Base-by-base conservation (phyloP, 2,888 invertebrate genomes). In the Ptilodon capucinus region DNA sequence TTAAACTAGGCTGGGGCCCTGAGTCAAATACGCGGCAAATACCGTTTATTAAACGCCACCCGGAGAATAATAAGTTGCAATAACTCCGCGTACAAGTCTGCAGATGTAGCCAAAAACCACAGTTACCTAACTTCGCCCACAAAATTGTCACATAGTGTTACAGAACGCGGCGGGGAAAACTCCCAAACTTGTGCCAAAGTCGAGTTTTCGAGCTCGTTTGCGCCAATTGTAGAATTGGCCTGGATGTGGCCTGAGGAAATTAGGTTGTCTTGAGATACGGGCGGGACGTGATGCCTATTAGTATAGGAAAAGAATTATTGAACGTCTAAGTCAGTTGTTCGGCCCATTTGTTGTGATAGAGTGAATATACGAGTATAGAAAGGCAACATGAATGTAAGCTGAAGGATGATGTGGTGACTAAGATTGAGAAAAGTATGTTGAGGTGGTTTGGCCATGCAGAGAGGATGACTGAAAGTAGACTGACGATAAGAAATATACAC, bases 151-250 rank as follows among this genome's bases (percentile, higher is more conserved):
- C 65, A 61, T 46, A 54, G 46, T 49, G 48, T 54, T 48, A 57
- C 54, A 51, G 48, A 54, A 50, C 53, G 57, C 56, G 48, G 57
- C 56, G 48, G 55, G 60, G 58, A 57, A 64, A 69, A 69, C 66
- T 68, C 64, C 52, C 44, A 67, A 75, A 78, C 68, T 78, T 70
- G 57, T 51, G 62, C 60, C 64, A 64, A 74, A 74, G 68, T 74
- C 65, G 46, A 63, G 64, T 71, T 70, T 70, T 71, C 67, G 58
- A 67, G 68, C 68, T 77, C 75, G 69, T 79, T 79, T 73, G 67
- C 65, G 66, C 64, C 77, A 71, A 79, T 79, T 79, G 76, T 76
- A 64, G 56, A 59, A 64, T 56, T 62, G 60, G 56, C 67, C 57
- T 61, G 58, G 60, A 64, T 68, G 61, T 59, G 69, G 64, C 46